A percentile compares a stretch with the other conserved stretches of the same genome.
Evolutionary conservation across 2,888 invertebrate genomes (phyloP).

Genomic region (Orchesellides sinensis): DNA sequence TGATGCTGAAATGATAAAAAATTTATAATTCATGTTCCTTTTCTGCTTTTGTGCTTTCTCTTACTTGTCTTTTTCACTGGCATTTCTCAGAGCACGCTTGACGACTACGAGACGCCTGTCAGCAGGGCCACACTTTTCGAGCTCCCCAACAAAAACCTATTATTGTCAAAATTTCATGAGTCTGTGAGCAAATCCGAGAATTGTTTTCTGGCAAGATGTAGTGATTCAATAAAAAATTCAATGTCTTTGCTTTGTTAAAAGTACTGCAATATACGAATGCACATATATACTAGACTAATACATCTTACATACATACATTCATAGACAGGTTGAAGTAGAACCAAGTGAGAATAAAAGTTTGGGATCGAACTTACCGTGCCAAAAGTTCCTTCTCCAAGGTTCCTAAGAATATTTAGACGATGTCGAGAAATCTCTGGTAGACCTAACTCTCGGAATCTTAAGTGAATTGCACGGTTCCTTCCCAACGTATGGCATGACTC

Average conservation of each 20-base stretch:
- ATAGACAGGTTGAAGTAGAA: constrained; percentile 31
- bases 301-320: constrained; percentile 9
- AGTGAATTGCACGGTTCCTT: constrained; percentile 69
- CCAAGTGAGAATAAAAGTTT: constrained; percentile 4
- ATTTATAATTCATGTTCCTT: constrained; percentile 70
- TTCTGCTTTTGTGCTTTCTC: constrained; percentile 68
- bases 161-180: constrained; percentile 65
- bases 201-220: constrained; percentile 53
- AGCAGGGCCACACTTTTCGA: constrained; percentile 67
- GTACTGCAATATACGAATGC: neutral
- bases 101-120: constrained; percentile 88
- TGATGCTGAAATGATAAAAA: constrained; percentile 63
- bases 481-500: constrained; percentile 64
- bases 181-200: constrained; percentile 58
- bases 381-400: constrained; percentile 92
- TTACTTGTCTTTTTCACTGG: constrained; percentile 88
- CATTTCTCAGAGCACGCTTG: constrained; percentile 89
- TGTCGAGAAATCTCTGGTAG: constrained; percentile 90
- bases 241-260: constrained; percentile 26
- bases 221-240: constrained; percentile 65
- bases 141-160: constrained; percentile 74
- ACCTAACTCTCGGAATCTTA: constrained; percentile 76
- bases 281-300: neutral
- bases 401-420: constrained; percentile 89
- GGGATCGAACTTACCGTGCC: constrained; percentile 88